phyloP scores from a whole-genome alignment of 2,888 invertebrate species.

The Hipparchia semele region DNA sequence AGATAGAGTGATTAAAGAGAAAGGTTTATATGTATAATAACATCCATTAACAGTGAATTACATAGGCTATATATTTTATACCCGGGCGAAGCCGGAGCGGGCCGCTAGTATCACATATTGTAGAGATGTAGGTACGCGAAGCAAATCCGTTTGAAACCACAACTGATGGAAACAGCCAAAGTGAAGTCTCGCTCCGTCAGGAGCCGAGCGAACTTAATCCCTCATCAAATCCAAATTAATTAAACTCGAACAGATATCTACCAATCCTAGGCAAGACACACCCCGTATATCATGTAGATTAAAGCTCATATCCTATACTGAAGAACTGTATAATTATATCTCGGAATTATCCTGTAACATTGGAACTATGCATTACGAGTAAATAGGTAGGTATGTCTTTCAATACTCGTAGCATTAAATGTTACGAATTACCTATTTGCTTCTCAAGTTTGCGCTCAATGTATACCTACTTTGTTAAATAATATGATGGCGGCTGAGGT shows the following conservation, averaged over 20 bases:
- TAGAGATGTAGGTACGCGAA: slow-evolving; percentile 59
- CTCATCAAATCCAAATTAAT: slow-evolving; percentile 82
- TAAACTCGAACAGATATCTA: slow-evolving; percentile 49
- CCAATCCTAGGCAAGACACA: slow-evolving; percentile 60
- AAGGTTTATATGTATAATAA: no score
- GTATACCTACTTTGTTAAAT: no score
- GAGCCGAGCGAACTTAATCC: slow-evolving; percentile 74
- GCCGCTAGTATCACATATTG: slow-evolving; percentile 51
- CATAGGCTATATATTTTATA: no score
- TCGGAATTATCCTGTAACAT: not conserved
- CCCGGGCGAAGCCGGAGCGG: no score
- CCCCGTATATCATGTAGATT: slow-evolving; percentile 30
- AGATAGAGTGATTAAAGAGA: no score
- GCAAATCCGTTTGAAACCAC: slow-evolving; percentile 76
- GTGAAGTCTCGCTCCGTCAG: slow-evolving; percentile 74
- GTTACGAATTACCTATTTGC: not conserved
- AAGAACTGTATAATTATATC: not conserved
- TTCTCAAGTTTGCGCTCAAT: not conserved
- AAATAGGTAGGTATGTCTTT: not conserved
- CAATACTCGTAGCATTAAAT: not conserved
- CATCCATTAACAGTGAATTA: no score
- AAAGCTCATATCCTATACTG: not conserved
- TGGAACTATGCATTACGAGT: not conserved
- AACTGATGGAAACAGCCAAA: slow-evolving; percentile 56
- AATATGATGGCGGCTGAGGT: no score